Evolutionary conservation across 2,888 invertebrate species (phyloP).

Genomic region (Pandemis heparana): DNA sequence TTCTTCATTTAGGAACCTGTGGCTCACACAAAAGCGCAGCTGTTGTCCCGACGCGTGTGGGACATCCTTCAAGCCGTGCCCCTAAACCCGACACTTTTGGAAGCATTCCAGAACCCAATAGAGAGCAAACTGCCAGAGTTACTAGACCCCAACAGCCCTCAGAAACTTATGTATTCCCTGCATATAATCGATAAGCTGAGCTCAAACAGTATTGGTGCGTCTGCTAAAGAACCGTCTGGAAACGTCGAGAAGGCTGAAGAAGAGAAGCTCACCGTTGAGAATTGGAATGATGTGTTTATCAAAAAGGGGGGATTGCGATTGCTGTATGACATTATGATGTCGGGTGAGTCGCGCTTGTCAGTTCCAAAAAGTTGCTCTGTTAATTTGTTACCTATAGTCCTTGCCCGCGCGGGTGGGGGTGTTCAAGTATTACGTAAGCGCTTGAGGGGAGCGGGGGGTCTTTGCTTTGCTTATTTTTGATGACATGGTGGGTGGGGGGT

Average conservation of each 20-base stretch:
- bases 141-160: constrained; percentile 95
- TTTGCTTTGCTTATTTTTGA: no score
- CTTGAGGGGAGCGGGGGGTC: no score
- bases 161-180: constrained; percentile 97
- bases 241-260: constrained; percentile 68
- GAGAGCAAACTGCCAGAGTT: constrained; percentile 90
- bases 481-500: no score
- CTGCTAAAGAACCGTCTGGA: constrained; percentile 62
- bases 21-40: constrained; percentile 94
- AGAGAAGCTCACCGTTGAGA: constrained; percentile 68
- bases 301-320: constrained; percentile 95
- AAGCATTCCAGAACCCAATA: constrained; percentile 92
- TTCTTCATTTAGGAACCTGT: constrained; percentile 82
- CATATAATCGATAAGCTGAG: constrained; percentile 91
- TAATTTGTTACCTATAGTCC: no score
- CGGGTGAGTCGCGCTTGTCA: constrained; percentile 79
- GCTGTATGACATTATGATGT: constrained; percentile 96
- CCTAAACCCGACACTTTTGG: constrained; percentile 93
- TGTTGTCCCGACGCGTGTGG: constrained; percentile 96
- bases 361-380: constrained; percentile 41
- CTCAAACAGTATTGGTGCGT: constrained; percentile 65
- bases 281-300: constrained; percentile 93
- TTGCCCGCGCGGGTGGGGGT: no score
- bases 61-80: constrained; percentile 96
- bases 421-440: no score